Evolutionary conservation across 2,888 invertebrate species (phyloP).

Genomic region (Plagodis dolabraria): DNA sequence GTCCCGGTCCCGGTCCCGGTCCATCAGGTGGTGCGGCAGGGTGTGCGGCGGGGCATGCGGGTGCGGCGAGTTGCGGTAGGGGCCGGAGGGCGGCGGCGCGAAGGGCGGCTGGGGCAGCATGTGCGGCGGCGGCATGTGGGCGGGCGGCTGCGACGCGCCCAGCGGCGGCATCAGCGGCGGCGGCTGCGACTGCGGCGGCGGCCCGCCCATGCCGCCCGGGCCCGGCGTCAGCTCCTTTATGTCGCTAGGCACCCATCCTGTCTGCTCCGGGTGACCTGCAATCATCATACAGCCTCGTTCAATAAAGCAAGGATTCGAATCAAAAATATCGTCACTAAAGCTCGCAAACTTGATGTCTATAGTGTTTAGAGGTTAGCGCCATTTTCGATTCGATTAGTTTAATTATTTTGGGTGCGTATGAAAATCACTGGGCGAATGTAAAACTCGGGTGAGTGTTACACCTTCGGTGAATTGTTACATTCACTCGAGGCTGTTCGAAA

Average conservation of each 20-base stretch:
- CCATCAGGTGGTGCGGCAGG: conserved; percentile 35
- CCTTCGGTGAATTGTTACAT: too few species aligned
- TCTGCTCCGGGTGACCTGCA: conserved; percentile 70
- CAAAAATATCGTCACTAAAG: too few species aligned
- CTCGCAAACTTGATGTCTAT: too few species aligned
- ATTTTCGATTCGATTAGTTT: too few species aligned
- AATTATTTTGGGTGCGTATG: too few species aligned
- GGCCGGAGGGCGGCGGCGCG: conserved; percentile 53
- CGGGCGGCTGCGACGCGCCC: conserved; percentile 47
- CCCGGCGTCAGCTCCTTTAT: conserved; percentile 89
- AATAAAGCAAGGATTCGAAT: too few species aligned
- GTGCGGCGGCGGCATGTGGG: conserved; percentile 53
- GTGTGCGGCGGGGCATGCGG: conserved; percentile 42
- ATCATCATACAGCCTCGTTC: too few species aligned
- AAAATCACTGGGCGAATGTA: too few species aligned
- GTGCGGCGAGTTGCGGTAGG: conserved; percentile 43
- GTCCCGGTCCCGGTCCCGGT: conserved; percentile 75
- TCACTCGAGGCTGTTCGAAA: too few species aligned
- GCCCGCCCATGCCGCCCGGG: conserved; percentile 78
- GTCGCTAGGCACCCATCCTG: conserved; percentile 87
- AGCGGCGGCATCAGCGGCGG: conserved; percentile 56
- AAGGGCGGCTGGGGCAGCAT: conserved; percentile 59
- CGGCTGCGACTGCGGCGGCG: conserved; percentile 60
- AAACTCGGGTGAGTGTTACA: too few species aligned
- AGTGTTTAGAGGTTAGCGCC: too few species aligned